phyloP scores from a whole-genome alignment of 2,888 invertebrate species.

The Acanthosepion pharaonis region DNA sequence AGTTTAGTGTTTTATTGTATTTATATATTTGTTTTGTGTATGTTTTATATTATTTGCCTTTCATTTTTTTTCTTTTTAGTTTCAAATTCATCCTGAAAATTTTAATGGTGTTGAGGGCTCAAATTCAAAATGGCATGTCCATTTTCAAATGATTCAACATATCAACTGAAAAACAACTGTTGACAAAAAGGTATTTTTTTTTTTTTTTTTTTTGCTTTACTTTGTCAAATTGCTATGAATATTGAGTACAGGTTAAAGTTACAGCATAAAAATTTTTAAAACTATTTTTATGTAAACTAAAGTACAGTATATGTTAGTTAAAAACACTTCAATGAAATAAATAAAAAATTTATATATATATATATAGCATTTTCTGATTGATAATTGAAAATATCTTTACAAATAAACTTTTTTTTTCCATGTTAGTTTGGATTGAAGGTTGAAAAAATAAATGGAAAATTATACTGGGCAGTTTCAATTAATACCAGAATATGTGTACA shows the following conservation, averaged over 20 bases:
- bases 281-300: background rate
- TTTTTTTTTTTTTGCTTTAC: background rate
- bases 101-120: constrained; percentile 15
- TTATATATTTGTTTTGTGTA: background rate
- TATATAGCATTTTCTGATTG: no score
- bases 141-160: background rate
- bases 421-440: no score
- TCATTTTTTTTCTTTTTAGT: background rate
- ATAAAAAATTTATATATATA: background rate
- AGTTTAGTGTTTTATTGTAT: no score
- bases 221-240: background rate
- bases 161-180: background rate
- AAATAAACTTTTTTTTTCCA: no score
- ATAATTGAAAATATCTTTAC: no score
- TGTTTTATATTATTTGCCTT: background rate
- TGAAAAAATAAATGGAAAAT: no score
- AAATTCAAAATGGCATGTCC: background rate
- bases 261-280: background rate
- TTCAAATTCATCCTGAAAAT: background rate
- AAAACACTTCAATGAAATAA: background rate
- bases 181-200: background rate
- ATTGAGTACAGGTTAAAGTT: background rate
- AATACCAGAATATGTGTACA: no score
- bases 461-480: no score
- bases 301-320: background rate